These are phyloP conservation scores for Tiliacea citrago DNA, from an alignment of 2,888 invertebrate genomes.

Conservation along the genomic window DNA sequence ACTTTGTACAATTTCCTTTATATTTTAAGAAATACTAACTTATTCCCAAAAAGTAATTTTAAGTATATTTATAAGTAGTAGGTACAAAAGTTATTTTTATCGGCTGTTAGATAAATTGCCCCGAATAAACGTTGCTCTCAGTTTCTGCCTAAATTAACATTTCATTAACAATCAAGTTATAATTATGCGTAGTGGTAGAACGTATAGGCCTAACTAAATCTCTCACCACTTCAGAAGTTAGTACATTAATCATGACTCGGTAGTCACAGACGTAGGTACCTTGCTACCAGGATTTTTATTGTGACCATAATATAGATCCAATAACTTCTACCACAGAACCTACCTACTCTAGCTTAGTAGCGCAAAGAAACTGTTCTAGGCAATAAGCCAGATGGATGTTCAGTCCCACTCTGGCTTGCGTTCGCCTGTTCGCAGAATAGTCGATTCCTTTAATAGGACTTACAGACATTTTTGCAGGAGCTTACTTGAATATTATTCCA, in stretches of 20 bases:
- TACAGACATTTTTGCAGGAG: too few relatives aligned
- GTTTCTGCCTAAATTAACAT: constrained; percentile 43
- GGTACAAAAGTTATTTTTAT: not conserved
- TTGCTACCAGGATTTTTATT: constrained; percentile 32
- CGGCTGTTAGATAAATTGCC: constrained; percentile 1
- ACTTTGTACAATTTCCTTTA: constrained; percentile 9
- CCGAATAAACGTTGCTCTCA: constrained; percentile 15
- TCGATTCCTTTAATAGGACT: too few relatives aligned
- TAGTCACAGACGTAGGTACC: constrained; percentile 48
- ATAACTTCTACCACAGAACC: not conserved
- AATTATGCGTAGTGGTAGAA: constrained; percentile 34
- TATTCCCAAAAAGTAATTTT: not conserved
- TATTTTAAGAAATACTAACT: constrained; percentile 1
- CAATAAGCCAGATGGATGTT: not conserved
- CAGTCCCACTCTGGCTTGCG: too few relatives aligned
- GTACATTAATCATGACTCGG: constrained; percentile 52
- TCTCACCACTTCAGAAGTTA: constrained; percentile 56
- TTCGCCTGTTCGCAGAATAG: too few relatives aligned
- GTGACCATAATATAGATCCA: constrained; percentile 22
- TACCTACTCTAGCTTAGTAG: too few relatives aligned
- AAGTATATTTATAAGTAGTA: too few relatives aligned
- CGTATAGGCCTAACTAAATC: constrained; percentile 36
- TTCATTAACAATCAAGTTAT: constrained; percentile 42
- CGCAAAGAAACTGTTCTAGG: too few relatives aligned
- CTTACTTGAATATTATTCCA: too few relatives aligned